phyloP scores from a whole-genome alignment of 2,797 vertebrate genomes.

The Sarcophilus harrisii region DNA sequence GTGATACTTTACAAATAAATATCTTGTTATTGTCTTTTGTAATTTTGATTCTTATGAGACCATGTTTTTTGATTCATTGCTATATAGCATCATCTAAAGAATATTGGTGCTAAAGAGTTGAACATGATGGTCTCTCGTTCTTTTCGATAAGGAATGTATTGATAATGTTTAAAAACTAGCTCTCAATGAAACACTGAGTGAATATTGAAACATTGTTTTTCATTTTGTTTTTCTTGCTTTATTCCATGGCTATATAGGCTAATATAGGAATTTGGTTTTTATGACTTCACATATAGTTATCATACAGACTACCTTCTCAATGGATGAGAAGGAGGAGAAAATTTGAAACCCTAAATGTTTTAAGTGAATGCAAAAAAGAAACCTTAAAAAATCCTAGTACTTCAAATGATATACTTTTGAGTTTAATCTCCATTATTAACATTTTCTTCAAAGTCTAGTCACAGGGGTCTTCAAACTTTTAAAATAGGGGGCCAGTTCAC shows the following conservation, averaged over 20 bases:
- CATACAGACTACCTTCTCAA: neutral
- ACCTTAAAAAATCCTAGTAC: too few species aligned
- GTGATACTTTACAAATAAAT: neutral
- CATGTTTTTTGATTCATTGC: neutral
- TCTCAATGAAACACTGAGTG: neutral
- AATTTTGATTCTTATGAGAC: neutral
- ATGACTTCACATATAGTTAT: neutral
- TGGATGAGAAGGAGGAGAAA: neutral
- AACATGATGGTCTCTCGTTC: neutral
- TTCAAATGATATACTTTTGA: neutral
- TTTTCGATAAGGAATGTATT: neutral
- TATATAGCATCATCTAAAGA: neutral
- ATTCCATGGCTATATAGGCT: neutral
- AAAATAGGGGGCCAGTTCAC: too few species aligned
- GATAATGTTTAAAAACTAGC: neutral
- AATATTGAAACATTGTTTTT: neutral
- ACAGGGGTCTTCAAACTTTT: too few species aligned
- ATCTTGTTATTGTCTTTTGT: neutral
- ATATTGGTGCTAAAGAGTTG: neutral
- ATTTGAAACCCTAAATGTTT: neutral
- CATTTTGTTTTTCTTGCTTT: neutral
- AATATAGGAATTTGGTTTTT: neutral
- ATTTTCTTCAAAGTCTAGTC: neutral
- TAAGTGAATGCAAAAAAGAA: neutral
- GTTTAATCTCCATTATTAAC: neutral